These are phyloP conservation scores for Sandelia bainsii DNA, from an alignment of 2,797 vertebrate genomes.

Conservation along the genomic window DNA sequence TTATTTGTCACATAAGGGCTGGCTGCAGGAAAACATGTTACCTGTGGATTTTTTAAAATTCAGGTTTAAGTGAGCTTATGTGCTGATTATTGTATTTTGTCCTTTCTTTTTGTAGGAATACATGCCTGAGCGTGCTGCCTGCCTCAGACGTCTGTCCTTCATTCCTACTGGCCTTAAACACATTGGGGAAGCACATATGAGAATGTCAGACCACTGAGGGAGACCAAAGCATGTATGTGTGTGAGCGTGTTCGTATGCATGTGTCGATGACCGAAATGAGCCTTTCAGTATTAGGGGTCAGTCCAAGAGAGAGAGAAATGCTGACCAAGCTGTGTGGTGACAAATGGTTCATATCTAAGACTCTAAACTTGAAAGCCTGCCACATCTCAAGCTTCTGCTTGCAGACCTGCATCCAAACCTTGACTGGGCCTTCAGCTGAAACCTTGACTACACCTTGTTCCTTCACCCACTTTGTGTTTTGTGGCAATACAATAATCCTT, in stretches of 20 bases:
- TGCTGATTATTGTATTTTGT: conserved; percentile 30
- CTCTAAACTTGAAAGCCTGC: conserved; percentile 72
- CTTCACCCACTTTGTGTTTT: conserved; percentile 40
- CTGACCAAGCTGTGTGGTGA: conserved; percentile 57
- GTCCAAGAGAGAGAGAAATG: conserved; percentile 31
- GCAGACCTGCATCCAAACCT: conserved; percentile 32
- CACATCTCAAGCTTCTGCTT: conserved; percentile 62
- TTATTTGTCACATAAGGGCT: no score
- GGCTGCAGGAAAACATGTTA: no score
- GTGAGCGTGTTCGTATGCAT: conserved; percentile 12
- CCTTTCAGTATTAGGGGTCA: conserved; percentile 80
- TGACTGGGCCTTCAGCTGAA: conserved; percentile 42
- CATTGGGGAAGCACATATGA: conserved; percentile 73
- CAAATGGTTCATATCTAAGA: conserved; percentile 62
- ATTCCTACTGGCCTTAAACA: conserved; percentile 76
- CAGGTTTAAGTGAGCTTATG: background rate
- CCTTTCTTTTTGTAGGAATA: conserved; percentile 67
- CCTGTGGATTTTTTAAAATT: background rate
- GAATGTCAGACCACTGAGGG: conserved; percentile 78
- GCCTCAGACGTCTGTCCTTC: conserved; percentile 66
- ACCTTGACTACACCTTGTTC: conserved; percentile 39
- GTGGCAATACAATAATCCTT: conserved; percentile 41
- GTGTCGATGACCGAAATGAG: conserved; percentile 54
- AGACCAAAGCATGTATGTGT: conserved; percentile 55
- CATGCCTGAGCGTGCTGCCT: conserved; percentile 81